A percentile compares a stretch with the other conserved stretches of the same genome.
Evolutionary conservation across 2,113 vertebrate species (phyloP).

Genomic region (Oryctolagus cuniculus): DNA sequence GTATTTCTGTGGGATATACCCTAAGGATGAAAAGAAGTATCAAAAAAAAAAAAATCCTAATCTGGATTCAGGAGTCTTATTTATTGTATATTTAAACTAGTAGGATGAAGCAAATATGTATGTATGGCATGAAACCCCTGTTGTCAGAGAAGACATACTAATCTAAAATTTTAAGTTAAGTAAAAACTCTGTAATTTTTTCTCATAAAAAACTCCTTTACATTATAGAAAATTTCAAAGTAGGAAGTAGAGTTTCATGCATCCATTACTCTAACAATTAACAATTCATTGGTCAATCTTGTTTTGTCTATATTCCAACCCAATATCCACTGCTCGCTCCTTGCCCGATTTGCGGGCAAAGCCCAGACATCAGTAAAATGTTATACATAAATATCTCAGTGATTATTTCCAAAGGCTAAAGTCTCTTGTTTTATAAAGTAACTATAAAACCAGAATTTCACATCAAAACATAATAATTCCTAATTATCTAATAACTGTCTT

Average conservation of each 20-base stretch:
- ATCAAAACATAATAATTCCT: conserved; percentile 34
- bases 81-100: conserved; percentile 30
- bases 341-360: conserved; percentile 59
- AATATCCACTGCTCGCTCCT: background rate
- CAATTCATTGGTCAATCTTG: background rate
- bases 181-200: background rate
- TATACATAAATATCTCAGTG: conserved; percentile 46
- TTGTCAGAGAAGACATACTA: conserved; percentile 58
- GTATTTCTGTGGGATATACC: background rate
- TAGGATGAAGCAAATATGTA: conserved; percentile 30
- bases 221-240: conserved; percentile 32
- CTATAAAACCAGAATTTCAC: conserved; percentile 1
- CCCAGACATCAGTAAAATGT: background rate
- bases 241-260: background rate
- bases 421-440: background rate
- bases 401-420: conserved; percentile 5
- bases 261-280: conserved; percentile 26
- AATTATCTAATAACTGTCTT: conserved; percentile 24
- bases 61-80: background rate
- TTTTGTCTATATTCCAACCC: background rate
- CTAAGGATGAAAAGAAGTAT: conserved; percentile 16
- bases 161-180: conserved; percentile 28
- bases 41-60: conserved; percentile 25
- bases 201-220: background rate
- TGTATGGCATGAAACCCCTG: background rate